A percentile compares a stretch with the other conserved stretches of the same genome.
Conservation (phyloP, 2,888 invertebrate species). For the Drosophila algonquin region DNA sequence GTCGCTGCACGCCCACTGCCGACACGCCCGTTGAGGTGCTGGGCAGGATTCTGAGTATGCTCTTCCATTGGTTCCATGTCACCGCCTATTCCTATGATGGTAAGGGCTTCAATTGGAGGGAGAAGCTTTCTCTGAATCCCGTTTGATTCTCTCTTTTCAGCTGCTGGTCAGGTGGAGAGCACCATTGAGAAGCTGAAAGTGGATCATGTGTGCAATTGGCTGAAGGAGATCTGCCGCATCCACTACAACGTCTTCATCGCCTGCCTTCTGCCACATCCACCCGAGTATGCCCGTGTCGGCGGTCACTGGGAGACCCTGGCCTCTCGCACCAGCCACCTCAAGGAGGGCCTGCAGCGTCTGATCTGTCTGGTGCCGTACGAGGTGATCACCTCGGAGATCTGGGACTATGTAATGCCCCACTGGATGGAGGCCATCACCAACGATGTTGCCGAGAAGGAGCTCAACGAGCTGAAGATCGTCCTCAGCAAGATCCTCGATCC, state of each 20-base stretch:
- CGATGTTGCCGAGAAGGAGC: constrained; percentile 94
- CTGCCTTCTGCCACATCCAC: constrained; percentile 97
- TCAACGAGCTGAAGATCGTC: constrained; percentile 92
- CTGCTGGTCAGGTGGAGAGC: constrained; percentile 90
- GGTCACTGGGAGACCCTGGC: constrained; percentile 97
- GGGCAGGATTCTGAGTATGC: constrained; percentile 96
- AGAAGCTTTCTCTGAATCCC: background rate
- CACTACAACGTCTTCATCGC: constrained; percentile 95
- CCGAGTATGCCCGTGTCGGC: constrained; percentile 97
- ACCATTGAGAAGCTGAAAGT: constrained; percentile 95
- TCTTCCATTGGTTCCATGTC: constrained; percentile 99
- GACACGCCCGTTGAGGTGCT: constrained; percentile 91
- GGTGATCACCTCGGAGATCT: constrained; percentile 97
- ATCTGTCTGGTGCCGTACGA: constrained; percentile 99
- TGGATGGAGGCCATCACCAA: constrained; percentile 99
- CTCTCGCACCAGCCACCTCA: constrained; percentile 94
- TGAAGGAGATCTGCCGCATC: constrained; percentile 91
- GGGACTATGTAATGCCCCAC: constrained; percentile 99
- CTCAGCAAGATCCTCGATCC: constrained; percentile 97
- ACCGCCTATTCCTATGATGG: constrained; percentile 98
- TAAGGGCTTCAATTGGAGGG: constrained; percentile 79
- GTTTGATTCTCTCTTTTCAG: constrained; percentile 34
- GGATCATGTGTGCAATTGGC: constrained; percentile 96
- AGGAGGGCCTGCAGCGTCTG: constrained; percentile 96
- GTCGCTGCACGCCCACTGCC: constrained; percentile 92